A percentile compares a stretch with the other conserved stretches of the same genome.
Evolutionary conservation across 2,888 invertebrate species (phyloP).

Genomic region (Ferdinandea cuprea): DNA sequence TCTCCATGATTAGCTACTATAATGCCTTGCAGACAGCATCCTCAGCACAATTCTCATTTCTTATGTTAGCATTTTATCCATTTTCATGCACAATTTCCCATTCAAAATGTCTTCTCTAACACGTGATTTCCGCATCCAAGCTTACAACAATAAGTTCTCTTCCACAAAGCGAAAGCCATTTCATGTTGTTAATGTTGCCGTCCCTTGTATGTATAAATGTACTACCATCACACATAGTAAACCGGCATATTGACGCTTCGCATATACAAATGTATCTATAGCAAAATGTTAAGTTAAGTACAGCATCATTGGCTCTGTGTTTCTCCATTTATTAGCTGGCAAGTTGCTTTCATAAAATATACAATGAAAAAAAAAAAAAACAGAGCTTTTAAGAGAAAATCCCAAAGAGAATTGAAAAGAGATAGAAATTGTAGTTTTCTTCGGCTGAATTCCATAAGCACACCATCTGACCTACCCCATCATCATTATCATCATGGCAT

Average conservation of each 20-base stretch:
- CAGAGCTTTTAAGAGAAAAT: conserved; percentile 70
- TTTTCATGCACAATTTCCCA: conserved; percentile 42
- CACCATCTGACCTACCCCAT: conserved; percentile 69
- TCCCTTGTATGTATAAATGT: background rate
- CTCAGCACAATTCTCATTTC: no score
- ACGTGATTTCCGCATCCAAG: conserved; percentile 57
- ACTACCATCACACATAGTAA: background rate
- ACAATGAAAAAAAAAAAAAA: background rate
- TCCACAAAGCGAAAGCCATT: conserved; percentile 37
- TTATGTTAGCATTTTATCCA: background rate
- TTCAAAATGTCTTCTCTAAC: conserved; percentile 40
- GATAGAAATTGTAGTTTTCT: conserved; percentile 36
- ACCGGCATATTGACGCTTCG: conserved; percentile 17
- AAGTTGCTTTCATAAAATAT: conserved; percentile 2
- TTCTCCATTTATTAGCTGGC: conserved; percentile 31
- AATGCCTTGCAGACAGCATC: no score
- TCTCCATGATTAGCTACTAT: no score
- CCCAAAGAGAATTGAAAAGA: conserved; percentile 62
- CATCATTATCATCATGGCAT: conserved; percentile 38
- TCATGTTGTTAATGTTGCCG: background rate
- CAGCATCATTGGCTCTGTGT: conserved; percentile 17
- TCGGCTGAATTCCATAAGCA: conserved; percentile 43
- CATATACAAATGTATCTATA: background rate
- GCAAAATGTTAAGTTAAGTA: background rate
- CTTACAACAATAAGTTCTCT: conserved; percentile 36